Base-by-base conservation (phyloP, 2,797 vertebrate genomes). In the Decapterus maruadsi region DNA sequence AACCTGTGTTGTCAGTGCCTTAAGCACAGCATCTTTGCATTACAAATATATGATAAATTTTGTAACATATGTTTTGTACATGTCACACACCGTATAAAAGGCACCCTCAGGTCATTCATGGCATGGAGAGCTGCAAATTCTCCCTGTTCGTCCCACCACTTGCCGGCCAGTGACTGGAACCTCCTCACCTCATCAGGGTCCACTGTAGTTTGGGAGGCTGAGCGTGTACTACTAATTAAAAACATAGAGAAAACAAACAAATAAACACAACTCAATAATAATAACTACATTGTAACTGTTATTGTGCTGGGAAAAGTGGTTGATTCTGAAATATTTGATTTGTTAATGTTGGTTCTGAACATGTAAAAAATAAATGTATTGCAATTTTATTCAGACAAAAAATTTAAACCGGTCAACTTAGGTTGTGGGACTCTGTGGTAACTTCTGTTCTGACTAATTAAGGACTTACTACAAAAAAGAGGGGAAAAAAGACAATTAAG, bases 101-200 rank as follows among this genome's bases (percentile, higher is more conserved):
- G 98, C 62, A 99, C 97, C 89, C 98, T 94, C 55, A 99, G 93
- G 76, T 97, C 97, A 76, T 99, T 99, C 97, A 99, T 96, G 72
- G 97, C 93, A 84, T 99, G 98, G 71, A 99, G 96, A 54, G 95
- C 93, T 13, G 93, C 94, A 80, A 97, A 98, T 19, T 95, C 94
- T 77, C 98, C 98, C 73, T 95, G 91, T 69, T 97, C 95, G 71
- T 99, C 96, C 98, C 98, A 99, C 98, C 98, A 99, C 86, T 94
- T 97, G 80, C 92, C 90, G 7, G 97, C 96, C 19, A 98, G 92
- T 6, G 91, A 90, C 92, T 95, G 95, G 93, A 99, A 99, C 88
- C 93, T 96, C 79, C 93, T 97, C 29, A 97, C 26, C 87, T 99
- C 98, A 1, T 78, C 70, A 20, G 94, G 94, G 92, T 99, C 97